Percentiles rank a stretch among this genome's conserved stretches.
These are phyloP conservation scores for Thereuonema tuberculata DNA, from an alignment of 1,140 invertebrate species.

Conservation along the genomic window DNA sequence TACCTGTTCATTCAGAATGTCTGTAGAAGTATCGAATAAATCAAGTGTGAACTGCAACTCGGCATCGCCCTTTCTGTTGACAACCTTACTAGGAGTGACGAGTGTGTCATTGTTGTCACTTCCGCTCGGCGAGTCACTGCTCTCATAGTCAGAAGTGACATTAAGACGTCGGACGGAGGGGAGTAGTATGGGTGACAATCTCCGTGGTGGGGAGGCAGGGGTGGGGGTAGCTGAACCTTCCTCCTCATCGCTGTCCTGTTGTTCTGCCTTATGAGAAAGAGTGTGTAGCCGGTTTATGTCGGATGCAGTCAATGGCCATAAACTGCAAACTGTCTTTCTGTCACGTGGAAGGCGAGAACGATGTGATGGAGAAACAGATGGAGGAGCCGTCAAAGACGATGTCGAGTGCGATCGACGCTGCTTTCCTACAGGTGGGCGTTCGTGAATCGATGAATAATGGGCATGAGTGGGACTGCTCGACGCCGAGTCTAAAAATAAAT, in stretches of 20 bases:
- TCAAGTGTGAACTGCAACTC: too few species aligned
- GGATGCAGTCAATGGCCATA: slow-evolving; percentile 23
- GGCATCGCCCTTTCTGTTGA: too few species aligned
- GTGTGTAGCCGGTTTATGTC: slow-evolving; percentile 20
- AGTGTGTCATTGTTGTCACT: slow-evolving; percentile 29
- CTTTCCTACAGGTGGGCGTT: too few species aligned
- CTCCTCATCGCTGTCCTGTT: background rate
- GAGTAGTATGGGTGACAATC: background rate
- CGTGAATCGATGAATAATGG: background rate
- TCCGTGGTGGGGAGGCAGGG: too few species aligned
- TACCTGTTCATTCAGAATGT: too few species aligned
- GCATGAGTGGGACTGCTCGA: background rate
- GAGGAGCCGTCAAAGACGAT: slow-evolving; percentile 20
- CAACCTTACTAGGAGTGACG: too few species aligned
- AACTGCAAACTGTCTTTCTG: slow-evolving; percentile 28
- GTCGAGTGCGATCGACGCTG: slow-evolving; percentile 18
- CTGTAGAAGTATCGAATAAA: too few species aligned
- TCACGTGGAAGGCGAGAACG: slow-evolving; percentile 15
- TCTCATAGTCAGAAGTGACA: slow-evolving; percentile 33
- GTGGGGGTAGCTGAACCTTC: background rate
- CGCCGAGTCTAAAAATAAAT: too few species aligned
- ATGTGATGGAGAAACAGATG: slow-evolving; percentile 19
- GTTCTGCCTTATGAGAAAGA: slow-evolving; percentile 13
- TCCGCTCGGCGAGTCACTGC: slow-evolving; percentile 34
- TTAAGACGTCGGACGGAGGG: slow-evolving; percentile 6